Base-by-base conservation (phyloP, 2,888 invertebrate genomes). In the Ptychoptera albimana region DNA sequence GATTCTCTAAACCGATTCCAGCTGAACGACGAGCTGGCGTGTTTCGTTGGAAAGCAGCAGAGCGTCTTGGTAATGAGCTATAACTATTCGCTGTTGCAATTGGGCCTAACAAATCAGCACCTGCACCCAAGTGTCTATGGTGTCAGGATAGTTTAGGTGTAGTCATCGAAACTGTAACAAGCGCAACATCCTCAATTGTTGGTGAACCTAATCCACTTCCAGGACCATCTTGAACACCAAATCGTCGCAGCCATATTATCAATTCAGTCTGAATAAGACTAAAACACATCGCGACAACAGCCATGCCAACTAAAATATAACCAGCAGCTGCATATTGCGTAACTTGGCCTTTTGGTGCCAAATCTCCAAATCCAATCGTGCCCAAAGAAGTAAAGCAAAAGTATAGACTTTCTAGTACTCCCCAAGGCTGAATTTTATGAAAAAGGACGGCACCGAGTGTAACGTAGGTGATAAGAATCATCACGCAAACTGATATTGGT, bases 371-470 rank as follows among this genome's bases (percentile, higher is more conserved):
- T 2, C 87, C 86, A 51, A 87, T 86, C 10, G 86, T 87, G 16
- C 85, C 83, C 49, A 79, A 67, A 48, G 77, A 81, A 13, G 82
- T 80, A 63, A 84, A 83, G 54, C 83, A 82, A 59, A 84, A 84
- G 60, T 81, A 83, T 48, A 80, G 73, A 31, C 92, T 91, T 57
- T 93, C 93, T 43, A 93, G 70, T 36, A 87, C 74, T 48, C 79
- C 81, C 97, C 96, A 97, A 52, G 79, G 77, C 63, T 96, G 96
- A 59, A 93, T 82, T 44, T 82, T 73, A 48, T 85, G 82, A 64
- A 97, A 97, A 51, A 96, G 72, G 47, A 87, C 70, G 1, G 93
- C 86, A 11, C 96, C 96, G 32, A 87, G 79, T 46, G 82, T 81
- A 55, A 96, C 77, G 65, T 96, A 96, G 51, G 81, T 73, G 40